Percentiles rank a stretch among this genome's conserved stretches.
Evolutionary conservation across 2,888 invertebrate species (phyloP).

Genomic region (Aphelenchoides bicaudatus): DNA sequence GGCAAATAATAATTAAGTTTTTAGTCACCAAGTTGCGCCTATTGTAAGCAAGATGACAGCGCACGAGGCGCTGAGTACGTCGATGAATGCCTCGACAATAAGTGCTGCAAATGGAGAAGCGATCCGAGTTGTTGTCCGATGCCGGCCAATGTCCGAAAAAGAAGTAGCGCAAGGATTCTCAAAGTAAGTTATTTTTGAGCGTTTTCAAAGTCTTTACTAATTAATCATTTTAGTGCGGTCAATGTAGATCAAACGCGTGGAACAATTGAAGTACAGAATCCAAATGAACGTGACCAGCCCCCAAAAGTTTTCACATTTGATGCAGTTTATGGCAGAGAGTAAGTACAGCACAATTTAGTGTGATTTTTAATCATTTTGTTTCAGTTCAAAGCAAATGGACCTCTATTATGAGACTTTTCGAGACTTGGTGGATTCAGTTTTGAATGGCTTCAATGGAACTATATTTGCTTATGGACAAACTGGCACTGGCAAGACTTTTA

Average conservation of each 20-base stretch:
- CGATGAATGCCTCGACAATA: neutral
- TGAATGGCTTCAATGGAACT: slow-evolving; percentile 96
- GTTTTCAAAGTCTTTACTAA: neutral
- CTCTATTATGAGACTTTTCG: slow-evolving; percentile 93
- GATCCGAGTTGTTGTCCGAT: slow-evolving; percentile 89
- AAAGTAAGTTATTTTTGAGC: slow-evolving; percentile 61
- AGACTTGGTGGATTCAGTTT: slow-evolving; percentile 86
- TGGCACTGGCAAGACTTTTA: slow-evolving; percentile 77
- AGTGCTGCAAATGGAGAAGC: too few relatives aligned
- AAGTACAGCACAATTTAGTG: slow-evolving; percentile 54
- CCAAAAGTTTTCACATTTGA: slow-evolving; percentile 91
- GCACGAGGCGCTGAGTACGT: slow-evolving; percentile 1
- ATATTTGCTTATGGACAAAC: slow-evolving; percentile 99
- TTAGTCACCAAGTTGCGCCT: too few relatives aligned
- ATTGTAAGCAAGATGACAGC: too few relatives aligned
- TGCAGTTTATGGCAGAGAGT: slow-evolving; percentile 85
- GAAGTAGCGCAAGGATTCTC: slow-evolving; percentile 74
- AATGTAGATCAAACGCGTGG: slow-evolving; percentile 80
- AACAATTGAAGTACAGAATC: slow-evolving; percentile 83
- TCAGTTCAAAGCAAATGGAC: slow-evolving; percentile 78
- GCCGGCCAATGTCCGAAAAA: slow-evolving; percentile 85
- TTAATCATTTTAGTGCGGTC: slow-evolving; percentile 68
- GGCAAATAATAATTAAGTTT: too few relatives aligned
- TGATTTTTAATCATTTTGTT: slow-evolving; percentile 36
- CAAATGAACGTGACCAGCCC: slow-evolving; percentile 69